Percentiles rank a stretch among this genome's conserved stretches.
These are phyloP conservation scores for Neomonachus schauinslandi DNA, from an alignment of 2,113 vertebrate genomes.

Conservation along the genomic window DNA sequence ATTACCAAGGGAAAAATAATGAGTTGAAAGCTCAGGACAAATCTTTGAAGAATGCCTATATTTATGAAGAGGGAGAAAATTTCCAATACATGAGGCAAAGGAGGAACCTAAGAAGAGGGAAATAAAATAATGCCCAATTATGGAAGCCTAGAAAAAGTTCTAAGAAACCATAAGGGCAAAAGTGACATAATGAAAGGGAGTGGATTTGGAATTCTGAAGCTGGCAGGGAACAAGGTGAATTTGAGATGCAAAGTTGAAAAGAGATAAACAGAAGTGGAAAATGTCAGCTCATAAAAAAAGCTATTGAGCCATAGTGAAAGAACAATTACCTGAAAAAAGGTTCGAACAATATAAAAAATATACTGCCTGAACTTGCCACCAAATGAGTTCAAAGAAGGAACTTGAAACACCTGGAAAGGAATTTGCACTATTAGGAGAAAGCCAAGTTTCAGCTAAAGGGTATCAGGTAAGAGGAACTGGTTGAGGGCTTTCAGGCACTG, in stretches of 20 bases:
- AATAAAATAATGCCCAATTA: background rate
- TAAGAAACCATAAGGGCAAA: background rate
- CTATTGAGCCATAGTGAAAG: background rate
- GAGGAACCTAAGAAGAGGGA: background rate
- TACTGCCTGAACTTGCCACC: background rate
- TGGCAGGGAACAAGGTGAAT: background rate
- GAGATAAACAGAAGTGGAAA: background rate
- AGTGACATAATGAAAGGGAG: background rate
- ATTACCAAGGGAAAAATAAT: background rate
- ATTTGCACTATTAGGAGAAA: background rate
- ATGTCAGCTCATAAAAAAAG: background rate
- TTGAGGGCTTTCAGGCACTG: background rate
- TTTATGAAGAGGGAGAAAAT: background rate
- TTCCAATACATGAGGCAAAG: background rate
- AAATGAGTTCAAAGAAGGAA: background rate
- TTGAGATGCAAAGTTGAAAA: background rate
- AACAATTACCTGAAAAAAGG: constrained; percentile 27
- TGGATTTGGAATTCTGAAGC: background rate
- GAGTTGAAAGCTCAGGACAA: background rate
- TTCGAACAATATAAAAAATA: background rate
- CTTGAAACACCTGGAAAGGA: background rate
- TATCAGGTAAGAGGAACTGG: background rate
- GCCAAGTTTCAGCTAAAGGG: background rate
- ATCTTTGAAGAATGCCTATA: background rate
- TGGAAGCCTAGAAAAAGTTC: background rate